Base-by-base conservation (phyloP, 2,888 invertebrate genomes). In the Germaria angustata region DNA sequence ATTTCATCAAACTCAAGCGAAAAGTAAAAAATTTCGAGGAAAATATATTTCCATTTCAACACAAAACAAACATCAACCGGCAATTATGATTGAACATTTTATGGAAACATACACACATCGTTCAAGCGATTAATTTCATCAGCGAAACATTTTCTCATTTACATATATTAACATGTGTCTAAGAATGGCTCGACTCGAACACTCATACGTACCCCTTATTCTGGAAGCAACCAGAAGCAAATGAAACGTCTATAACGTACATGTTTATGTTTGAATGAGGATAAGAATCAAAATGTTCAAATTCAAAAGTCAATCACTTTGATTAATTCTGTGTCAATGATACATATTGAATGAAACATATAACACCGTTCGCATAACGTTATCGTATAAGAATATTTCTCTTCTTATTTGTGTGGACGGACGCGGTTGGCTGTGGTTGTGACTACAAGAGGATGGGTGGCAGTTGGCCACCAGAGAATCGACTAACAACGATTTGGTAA, bases 251-350 rank as follows among this genome's bases (percentile, higher is more conserved):
- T 36, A 34, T 39, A 39, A 20, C 9, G 44, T 13, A 2, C 15
- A 20, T 7, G 24, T 11, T 17, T 4, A 17, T 49, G 39, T 36
- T 36, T 24, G 24, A 51, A 20, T 9, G 28, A 39, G 53, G 39
- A 41, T 59, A 53, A 11, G 20, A 73, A 73, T 63, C 65, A 55
- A 46, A 81, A 72, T 61, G 53, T 61, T 51, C 65, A 61, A 73
- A 75, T 73, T 78, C 49, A 78, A 75, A 69, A 75, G 82, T 59
- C 82, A 79, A 82, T 82, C 82, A 66, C 69, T 65, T 46, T 82
- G 82, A 82, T 79, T 79, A 82, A 82, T 82, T 44, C 46, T 57
- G 49, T 71, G 79, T 75, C 82, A 75, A 69, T 71, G 51, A 79
- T 68, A 28, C 3, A 28, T 6, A 28, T 28, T 28, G 28, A 28